Conservation (phyloP, 2,113 vertebrate genomes). For the Apistogramma diplotaenia region DNA sequence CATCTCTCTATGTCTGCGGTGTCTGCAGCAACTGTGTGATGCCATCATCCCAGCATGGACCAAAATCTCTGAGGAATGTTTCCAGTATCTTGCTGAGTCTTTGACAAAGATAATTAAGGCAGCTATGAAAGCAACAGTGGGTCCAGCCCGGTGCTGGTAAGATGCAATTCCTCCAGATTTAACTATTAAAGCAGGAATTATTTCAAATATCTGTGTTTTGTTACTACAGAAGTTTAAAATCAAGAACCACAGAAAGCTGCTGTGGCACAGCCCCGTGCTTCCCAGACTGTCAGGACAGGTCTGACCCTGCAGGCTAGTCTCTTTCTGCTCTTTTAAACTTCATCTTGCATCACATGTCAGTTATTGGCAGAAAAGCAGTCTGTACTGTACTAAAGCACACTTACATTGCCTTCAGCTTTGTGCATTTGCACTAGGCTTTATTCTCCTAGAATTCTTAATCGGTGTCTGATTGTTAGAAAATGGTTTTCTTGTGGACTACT, state of each 20-base stretch:
- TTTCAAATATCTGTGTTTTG: neutral
- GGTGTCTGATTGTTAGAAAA: too few species aligned
- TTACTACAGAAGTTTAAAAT: neutral
- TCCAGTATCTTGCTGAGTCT: neutral
- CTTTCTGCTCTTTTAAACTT: too few species aligned
- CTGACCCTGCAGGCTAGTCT: too few species aligned
- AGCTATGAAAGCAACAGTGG: neutral
- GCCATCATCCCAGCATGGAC: neutral
- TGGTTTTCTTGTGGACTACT: neutral
- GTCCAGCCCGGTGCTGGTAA: neutral
- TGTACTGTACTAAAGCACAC: too few species aligned
- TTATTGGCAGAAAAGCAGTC: too few species aligned
- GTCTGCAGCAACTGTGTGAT: neutral
- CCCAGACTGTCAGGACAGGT: too few species aligned
- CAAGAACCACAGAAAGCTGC: neutral
- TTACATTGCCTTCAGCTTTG: too few species aligned
- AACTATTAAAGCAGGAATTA: neutral
- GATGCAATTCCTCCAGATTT: neutral
- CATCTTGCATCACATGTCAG: too few species aligned
- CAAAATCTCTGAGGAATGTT: neutral
- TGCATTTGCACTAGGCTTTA: too few species aligned
- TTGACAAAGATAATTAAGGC: neutral
- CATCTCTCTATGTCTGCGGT: neutral
- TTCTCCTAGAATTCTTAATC: too few species aligned
- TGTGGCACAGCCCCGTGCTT: neutral